Evolutionary conservation across 2,888 invertebrate species (phyloP).

Genomic region (Steinernema carpocapsae): DNA sequence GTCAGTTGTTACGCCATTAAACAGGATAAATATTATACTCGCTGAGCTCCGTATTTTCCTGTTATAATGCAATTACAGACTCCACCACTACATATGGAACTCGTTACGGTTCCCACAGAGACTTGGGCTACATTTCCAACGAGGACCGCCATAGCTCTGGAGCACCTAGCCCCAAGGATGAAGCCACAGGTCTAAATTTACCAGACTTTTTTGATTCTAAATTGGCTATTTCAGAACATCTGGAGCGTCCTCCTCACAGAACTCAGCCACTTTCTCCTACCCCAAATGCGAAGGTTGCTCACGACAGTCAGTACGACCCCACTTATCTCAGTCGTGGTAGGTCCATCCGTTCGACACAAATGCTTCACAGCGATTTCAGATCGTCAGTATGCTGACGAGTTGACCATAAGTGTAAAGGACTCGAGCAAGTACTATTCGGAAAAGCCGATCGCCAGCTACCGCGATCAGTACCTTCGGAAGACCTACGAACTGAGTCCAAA

Average conservation of each 20-base stretch:
- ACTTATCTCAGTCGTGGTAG: slow-evolving; percentile 18
- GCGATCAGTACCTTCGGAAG: slow-evolving; percentile 76
- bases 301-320: slow-evolving; percentile 24
- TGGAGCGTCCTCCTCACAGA: not conserved
- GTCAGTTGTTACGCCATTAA: not conserved
- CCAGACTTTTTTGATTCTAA: not conserved
- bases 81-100: slow-evolving; percentile 56
- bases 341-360: not conserved
- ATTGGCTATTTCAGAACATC: not conserved
- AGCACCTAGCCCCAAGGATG: slow-evolving; percentile 41
- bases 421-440: slow-evolving; percentile 64
- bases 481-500: slow-evolving; percentile 2
- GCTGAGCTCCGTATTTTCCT: too few relatives aligned
- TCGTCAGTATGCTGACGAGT: slow-evolving; percentile 20
- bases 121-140: slow-evolving; percentile 53
- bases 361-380: not conserved
- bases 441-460: slow-evolving; percentile 79
- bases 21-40: not conserved
- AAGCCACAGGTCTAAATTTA: not conserved
- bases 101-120: slow-evolving; percentile 47
- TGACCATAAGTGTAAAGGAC: slow-evolving; percentile 23
- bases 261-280: not conserved
- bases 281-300: not conserved
- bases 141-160: slow-evolving; percentile 38
- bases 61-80: slow-evolving; percentile 45